phyloP scores from a whole-genome alignment of 2,113 vertebrate genomes.

The Drymodes brunneopygia region DNA sequence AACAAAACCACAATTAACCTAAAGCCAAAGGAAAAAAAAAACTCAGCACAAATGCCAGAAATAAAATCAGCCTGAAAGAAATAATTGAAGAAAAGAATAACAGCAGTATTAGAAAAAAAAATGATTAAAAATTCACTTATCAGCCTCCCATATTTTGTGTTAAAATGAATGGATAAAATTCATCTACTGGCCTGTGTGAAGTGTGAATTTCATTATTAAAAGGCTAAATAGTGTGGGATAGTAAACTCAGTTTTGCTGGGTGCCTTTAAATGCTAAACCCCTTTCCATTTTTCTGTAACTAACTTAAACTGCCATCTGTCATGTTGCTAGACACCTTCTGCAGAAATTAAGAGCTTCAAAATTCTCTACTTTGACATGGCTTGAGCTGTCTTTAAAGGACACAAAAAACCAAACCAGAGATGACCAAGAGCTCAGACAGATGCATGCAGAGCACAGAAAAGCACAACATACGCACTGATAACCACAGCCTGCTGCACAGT shows the following conservation, averaged over 20 bases:
- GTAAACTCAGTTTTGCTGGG: not conserved
- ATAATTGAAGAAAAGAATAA: not conserved
- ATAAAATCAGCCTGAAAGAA: not conserved
- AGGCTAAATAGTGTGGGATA: not conserved
- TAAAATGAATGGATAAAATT: not conserved
- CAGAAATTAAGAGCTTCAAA: not conserved
- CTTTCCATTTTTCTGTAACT: not conserved
- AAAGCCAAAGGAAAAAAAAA: not conserved
- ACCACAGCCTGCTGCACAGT: not conserved
- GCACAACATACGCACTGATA: rapidly evolving
- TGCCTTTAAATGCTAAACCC: not conserved
- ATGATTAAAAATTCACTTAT: not conserved
- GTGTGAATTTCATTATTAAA: not conserved
- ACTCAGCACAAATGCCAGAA: not conserved
- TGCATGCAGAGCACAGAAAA: not conserved
- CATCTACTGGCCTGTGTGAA: not conserved
- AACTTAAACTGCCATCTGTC: not conserved
- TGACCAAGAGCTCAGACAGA: not conserved
- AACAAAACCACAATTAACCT: not conserved
- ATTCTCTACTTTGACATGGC: not conserved
- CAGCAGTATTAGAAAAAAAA: not conserved
- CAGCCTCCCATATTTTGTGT: rapidly evolving
- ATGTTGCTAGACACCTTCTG: not conserved
- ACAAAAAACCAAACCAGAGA: not conserved
- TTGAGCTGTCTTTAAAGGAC: not conserved